These are phyloP conservation scores for Catharus bicknelli DNA, from an alignment of 2,113 vertebrate species.

Conservation along the genomic window DNA sequence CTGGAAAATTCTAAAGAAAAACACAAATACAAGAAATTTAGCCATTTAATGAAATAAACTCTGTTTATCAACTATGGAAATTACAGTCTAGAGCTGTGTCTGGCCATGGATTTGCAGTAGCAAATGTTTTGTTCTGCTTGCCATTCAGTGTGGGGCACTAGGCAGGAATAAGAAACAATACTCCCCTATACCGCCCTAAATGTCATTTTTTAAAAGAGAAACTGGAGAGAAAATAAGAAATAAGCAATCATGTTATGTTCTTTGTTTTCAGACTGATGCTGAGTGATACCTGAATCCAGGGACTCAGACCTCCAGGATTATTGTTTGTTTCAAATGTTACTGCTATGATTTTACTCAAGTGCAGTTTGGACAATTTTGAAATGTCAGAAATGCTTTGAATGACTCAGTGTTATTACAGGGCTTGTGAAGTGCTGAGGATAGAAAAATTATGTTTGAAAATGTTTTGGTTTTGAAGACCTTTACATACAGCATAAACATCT, in stretches of 20 bases:
- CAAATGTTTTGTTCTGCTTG: conserved; percentile 2
- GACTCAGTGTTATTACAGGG: neutral
- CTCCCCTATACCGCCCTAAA: neutral
- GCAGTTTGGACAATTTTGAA: neutral
- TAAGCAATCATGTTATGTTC: neutral
- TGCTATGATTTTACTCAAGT: neutral
- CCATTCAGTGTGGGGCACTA: neutral
- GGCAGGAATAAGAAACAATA: neutral
- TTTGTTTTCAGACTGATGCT: neutral
- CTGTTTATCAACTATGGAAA: neutral
- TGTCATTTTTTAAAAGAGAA: neutral
- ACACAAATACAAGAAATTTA: neutral
- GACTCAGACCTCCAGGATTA: neutral
- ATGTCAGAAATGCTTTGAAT: neutral
- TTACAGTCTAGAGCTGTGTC: neutral
- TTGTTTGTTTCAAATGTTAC: neutral
- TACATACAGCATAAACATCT: neutral
- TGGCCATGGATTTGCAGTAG: neutral
- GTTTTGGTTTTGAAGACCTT: neutral
- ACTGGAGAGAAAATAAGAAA: neutral
- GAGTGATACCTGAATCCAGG: neutral
- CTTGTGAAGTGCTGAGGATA: neutral
- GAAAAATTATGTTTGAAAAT: neutral
- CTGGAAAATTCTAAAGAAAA: neutral
- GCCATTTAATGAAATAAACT: neutral